These are phyloP conservation scores for Amphipoea oculea DNA, from an alignment of 2,888 invertebrate species.

Conservation along the genomic window DNA sequence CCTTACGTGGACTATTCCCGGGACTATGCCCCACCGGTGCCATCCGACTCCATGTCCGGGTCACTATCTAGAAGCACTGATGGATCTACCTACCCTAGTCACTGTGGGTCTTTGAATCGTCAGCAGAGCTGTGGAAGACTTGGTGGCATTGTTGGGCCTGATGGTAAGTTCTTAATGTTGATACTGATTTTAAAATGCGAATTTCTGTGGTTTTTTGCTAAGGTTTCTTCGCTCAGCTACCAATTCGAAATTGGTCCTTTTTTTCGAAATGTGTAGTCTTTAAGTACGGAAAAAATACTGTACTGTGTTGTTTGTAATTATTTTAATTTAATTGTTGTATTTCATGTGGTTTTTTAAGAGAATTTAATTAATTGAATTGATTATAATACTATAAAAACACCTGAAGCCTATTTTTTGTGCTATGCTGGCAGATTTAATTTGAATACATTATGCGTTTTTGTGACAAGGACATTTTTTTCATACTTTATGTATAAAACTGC, in stretches of 20 bases:
- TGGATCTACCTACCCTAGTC: slow-evolving; percentile 78
- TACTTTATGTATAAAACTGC: background rate
- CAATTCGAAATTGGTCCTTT: background rate
- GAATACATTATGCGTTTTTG: background rate
- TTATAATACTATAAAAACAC: background rate
- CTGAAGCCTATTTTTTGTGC: background rate
- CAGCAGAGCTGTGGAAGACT: slow-evolving; percentile 82
- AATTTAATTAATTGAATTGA: background rate
- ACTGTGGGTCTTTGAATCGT: slow-evolving; percentile 81
- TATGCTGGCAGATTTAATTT: background rate
- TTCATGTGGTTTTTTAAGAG: background rate
- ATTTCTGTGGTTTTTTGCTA: background rate
- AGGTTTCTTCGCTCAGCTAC: background rate
- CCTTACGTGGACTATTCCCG: slow-evolving; percentile 97
- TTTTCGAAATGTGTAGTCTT: background rate
- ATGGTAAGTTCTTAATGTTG: slow-evolving; percentile 75
- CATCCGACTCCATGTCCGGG: slow-evolving; percentile 80
- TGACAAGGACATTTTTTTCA: background rate
- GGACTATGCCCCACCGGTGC: slow-evolving; percentile 95
- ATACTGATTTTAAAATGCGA: background rate
- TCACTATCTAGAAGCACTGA: slow-evolving; percentile 84
- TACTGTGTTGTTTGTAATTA: background rate
- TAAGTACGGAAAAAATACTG: background rate
- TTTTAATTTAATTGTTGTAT: background rate
- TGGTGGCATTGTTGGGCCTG: slow-evolving; percentile 83